phyloP scores from a whole-genome alignment of 2,113 vertebrate species.

The Felis chaus region DNA sequence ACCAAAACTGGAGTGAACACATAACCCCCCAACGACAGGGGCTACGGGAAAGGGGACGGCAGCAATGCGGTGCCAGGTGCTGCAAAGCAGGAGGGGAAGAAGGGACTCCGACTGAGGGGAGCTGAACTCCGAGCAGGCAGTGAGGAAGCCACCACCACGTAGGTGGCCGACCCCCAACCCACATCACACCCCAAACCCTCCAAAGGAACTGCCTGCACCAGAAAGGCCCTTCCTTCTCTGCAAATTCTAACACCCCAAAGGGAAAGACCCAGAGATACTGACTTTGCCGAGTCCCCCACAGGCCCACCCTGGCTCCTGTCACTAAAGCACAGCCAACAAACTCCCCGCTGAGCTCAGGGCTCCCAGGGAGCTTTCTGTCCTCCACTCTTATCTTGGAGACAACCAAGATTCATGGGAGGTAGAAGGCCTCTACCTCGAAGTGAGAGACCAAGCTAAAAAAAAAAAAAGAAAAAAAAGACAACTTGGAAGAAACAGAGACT shows the following conservation, averaged over 20 bases:
- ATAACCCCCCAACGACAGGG: background rate
- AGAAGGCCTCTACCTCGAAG: background rate
- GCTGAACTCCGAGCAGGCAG: background rate
- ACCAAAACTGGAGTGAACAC: background rate
- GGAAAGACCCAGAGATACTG: background rate
- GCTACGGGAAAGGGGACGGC: background rate
- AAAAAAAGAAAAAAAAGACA: background rate
- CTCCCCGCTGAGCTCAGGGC: background rate
- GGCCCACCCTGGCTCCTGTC: background rate
- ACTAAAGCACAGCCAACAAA: background rate
- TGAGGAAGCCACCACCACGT: background rate
- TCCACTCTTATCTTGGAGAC: background rate
- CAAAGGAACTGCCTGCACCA: background rate
- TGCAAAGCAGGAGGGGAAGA: background rate
- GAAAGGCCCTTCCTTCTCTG: background rate
- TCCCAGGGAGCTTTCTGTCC: too few relatives aligned
- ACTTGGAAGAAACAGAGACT: background rate
- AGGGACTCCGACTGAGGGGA: background rate
- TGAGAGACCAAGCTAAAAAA: background rate
- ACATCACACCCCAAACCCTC: rapidly evolving
- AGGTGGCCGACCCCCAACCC: background rate
- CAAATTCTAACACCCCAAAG: background rate
- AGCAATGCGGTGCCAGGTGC: rapidly evolving
- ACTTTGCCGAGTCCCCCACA: background rate
- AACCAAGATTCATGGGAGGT: background rate